phyloP scores from a whole-genome alignment of 1,140 invertebrate genomes.

The Drosophila ironensis region DNA sequence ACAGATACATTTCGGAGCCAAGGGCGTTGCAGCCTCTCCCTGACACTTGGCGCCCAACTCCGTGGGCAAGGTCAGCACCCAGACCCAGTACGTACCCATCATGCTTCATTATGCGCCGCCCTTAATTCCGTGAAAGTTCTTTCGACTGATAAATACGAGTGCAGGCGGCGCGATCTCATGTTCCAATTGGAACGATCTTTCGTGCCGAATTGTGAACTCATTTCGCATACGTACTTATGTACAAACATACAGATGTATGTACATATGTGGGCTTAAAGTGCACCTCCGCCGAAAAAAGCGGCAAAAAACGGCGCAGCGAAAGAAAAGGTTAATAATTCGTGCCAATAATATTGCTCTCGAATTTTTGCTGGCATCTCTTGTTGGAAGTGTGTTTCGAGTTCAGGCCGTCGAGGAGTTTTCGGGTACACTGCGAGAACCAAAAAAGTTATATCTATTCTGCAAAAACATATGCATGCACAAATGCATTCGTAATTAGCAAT shows the following conservation, averaged over 20 bases:
- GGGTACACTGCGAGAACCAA: neutral
- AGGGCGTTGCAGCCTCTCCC: constrained; percentile 5
- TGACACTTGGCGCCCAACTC: neutral
- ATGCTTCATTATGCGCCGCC: neutral
- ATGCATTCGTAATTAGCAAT: too few species aligned
- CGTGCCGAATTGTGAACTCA: constrained; percentile 39
- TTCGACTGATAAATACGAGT: constrained; percentile 24
- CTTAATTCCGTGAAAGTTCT: constrained; percentile 30
- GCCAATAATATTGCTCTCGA: constrained; percentile 55
- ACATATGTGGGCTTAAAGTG: constrained; percentile 56
- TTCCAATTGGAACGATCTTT: constrained; percentile 44
- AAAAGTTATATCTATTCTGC: too few species aligned
- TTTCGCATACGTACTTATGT: constrained; percentile 21
- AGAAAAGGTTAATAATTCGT: constrained; percentile 56
- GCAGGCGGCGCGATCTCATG: constrained; percentile 31
- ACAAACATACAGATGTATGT: constrained; percentile 18
- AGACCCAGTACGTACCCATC: constrained; percentile 3
- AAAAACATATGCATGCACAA: too few species aligned
- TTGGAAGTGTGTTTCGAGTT: constrained; percentile 70
- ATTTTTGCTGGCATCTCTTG: constrained; percentile 48
- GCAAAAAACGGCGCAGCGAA: constrained; percentile 8
- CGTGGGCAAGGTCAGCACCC: constrained; percentile 38
- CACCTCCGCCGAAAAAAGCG: constrained; percentile 9
- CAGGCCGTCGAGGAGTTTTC: constrained; percentile 17
- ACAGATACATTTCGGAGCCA: neutral